phyloP scores from a whole-genome alignment of 2,888 invertebrate genomes.

The Vesta saturnalis region DNA sequence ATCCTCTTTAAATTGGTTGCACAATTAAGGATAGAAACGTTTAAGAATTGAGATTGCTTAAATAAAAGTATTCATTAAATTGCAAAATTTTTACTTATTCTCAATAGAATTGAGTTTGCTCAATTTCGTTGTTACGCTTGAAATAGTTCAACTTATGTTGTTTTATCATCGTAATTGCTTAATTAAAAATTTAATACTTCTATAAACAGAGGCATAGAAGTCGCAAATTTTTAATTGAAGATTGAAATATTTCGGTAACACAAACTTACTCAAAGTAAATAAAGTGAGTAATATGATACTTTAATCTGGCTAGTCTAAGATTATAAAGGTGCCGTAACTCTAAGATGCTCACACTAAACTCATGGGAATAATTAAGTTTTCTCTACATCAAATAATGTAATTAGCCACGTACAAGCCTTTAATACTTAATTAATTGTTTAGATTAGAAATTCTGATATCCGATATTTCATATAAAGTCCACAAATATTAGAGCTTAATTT shows the following conservation, averaged over 20 bases:
- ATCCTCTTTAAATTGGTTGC: slow-evolving; percentile 1
- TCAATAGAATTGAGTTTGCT: too few relatives aligned
- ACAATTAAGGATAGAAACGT: neutral
- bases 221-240: neutral
- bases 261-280: neutral
- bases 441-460: neutral
- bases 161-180: neutral
- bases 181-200: neutral
- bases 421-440: slow-evolving; percentile 9
- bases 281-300: slow-evolving; percentile 10
- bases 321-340: slow-evolving; percentile 8
- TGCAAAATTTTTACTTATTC: too few relatives aligned
- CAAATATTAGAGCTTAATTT: neutral
- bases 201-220: neutral
- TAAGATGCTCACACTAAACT: slow-evolving; percentile 13
- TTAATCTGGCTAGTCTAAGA: slow-evolving; percentile 14
- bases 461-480: neutral
- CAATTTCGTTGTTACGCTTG: neutral
- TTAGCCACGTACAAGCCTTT: slow-evolving; percentile 14
- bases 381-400: slow-evolving; percentile 13
- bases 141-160: too few relatives aligned
- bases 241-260: neutral
- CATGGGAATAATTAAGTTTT: slow-evolving; percentile 23
- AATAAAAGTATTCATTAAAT: neutral
- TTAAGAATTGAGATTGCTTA: neutral